These are phyloP conservation scores for Corvus hawaiiensis DNA, from an alignment of 2,113 vertebrate species.

Conservation along the genomic window DNA sequence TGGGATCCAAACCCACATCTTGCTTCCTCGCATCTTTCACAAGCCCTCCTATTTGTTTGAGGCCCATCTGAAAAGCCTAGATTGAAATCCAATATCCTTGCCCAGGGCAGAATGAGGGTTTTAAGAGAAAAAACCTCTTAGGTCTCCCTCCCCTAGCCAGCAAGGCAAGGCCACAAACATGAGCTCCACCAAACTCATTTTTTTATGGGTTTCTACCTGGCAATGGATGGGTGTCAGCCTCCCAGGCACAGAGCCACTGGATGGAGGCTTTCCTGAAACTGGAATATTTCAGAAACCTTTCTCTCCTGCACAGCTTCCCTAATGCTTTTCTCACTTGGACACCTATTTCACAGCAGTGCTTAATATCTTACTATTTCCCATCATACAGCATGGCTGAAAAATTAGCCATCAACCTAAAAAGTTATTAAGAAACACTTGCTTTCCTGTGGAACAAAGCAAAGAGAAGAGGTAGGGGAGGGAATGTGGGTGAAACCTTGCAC, in stretches of 20 bases:
- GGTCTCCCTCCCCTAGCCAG: background rate
- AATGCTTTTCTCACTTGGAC: constrained; percentile 3
- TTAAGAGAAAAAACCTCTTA: background rate
- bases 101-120: background rate
- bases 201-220: constrained; percentile 22
- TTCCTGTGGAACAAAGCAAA: constrained; percentile 10
- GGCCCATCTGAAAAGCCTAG: background rate
- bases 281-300: background rate
- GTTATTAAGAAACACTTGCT: constrained; percentile 48
- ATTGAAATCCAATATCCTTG: constrained; percentile 10
- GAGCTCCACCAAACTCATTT: constrained; percentile 18
- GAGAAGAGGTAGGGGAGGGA: background rate
- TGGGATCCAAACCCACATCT: constrained; percentile 49
- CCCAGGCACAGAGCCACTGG: background rate
- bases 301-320: background rate
- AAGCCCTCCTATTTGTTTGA: background rate
- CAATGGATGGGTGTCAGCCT: background rate
- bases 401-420: constrained; percentile 53
- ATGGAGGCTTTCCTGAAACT: background rate
- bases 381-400: constrained; percentile 43
- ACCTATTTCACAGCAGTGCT: background rate
- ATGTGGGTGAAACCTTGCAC: background rate
- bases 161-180: constrained; percentile 15
- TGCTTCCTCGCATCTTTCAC: background rate
- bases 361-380: background rate